Conservation (phyloP, 1,140 invertebrate genomes). For the Heliconius himera region DNA sequence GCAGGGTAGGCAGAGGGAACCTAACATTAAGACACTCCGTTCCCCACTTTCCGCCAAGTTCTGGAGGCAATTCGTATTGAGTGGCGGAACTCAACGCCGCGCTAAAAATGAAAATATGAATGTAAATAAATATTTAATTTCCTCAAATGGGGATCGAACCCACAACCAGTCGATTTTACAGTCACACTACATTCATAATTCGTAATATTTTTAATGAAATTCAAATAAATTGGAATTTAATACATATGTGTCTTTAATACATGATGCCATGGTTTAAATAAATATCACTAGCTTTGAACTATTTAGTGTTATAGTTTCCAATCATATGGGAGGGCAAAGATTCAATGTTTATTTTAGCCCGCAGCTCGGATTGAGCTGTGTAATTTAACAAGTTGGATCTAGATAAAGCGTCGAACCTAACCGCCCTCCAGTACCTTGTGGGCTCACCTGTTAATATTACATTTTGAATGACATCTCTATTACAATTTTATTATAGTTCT, state of each 20-base stretch:
- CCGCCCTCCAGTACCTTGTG: constrained; percentile 58
- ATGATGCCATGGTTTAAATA: constrained; percentile 23
- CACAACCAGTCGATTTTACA: too few relatives aligned
- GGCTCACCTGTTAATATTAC: constrained; percentile 38
- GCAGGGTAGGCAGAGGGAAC: too few relatives aligned
- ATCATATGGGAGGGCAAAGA: constrained; percentile 32
- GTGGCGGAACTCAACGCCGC: too few relatives aligned
- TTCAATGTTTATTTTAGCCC: constrained; percentile 63
- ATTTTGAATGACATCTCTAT: constrained; percentile 35
- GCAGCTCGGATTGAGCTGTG: constrained; percentile 63
- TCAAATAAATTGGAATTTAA: too few relatives aligned
- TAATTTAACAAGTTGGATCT: constrained; percentile 67
- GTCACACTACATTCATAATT: too few relatives aligned
- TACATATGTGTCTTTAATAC: background rate
- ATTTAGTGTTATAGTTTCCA: constrained; percentile 24
- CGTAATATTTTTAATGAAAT: too few relatives aligned
- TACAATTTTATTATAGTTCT: background rate
- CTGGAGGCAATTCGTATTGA: too few relatives aligned
- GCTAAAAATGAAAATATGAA: too few relatives aligned
- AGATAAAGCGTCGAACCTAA: constrained; percentile 56
- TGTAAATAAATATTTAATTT: too few relatives aligned
- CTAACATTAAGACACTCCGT: too few relatives aligned
- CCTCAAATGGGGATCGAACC: too few relatives aligned
- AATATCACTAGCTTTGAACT: background rate
- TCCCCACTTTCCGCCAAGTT: too few relatives aligned